Evolutionary conservation across 2,797 vertebrate species (phyloP).

Genomic region (Channa striata): DNA sequence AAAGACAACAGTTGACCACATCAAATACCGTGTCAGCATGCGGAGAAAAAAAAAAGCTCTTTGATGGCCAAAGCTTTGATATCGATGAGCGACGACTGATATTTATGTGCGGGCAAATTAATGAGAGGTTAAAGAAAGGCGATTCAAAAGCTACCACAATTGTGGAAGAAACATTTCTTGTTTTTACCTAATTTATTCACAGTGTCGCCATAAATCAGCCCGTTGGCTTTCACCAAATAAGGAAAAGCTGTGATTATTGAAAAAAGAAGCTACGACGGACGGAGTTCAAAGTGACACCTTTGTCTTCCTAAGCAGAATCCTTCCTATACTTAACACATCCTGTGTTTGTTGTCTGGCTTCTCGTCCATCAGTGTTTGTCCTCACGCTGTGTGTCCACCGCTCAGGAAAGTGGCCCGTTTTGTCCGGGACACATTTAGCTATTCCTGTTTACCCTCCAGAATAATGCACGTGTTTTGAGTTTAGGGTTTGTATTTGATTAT

Average conservation of each 20-base stretch:
- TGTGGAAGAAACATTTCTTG: not conserved
- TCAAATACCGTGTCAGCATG: conserved; percentile 39
- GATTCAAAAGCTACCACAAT: not conserved
- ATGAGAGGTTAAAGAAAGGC: conserved; percentile 37
- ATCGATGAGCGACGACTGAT: conserved; percentile 15
- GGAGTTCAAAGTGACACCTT: conserved; percentile 47
- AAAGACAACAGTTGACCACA: conserved; percentile 34
- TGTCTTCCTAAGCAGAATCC: conserved; percentile 15
- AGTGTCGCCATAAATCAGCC: not conserved
- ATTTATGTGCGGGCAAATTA: not conserved
- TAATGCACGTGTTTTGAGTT: conserved; percentile 31
- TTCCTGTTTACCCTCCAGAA: conserved; percentile 56
- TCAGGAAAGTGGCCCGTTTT: conserved; percentile 50
- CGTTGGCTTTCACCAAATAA: not conserved
- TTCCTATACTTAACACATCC: conserved; percentile 49
- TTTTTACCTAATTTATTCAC: not conserved
- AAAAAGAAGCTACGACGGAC: not conserved
- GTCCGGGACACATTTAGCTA: conserved; percentile 39
- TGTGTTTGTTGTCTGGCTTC: conserved; percentile 46
- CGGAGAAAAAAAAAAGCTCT: conserved; percentile 5
- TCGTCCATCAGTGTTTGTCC: conserved; percentile 3
- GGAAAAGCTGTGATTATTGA: not conserved
- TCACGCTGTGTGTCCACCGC: not conserved
- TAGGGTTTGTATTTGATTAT: conserved; percentile 20
- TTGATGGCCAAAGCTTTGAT: conserved; percentile 52